Percentiles rank a stretch among this genome's conserved stretches.
These are phyloP conservation scores for Diadegma fenestrale DNA, from an alignment of 2,888 invertebrate genomes.

Conservation along the genomic window DNA sequence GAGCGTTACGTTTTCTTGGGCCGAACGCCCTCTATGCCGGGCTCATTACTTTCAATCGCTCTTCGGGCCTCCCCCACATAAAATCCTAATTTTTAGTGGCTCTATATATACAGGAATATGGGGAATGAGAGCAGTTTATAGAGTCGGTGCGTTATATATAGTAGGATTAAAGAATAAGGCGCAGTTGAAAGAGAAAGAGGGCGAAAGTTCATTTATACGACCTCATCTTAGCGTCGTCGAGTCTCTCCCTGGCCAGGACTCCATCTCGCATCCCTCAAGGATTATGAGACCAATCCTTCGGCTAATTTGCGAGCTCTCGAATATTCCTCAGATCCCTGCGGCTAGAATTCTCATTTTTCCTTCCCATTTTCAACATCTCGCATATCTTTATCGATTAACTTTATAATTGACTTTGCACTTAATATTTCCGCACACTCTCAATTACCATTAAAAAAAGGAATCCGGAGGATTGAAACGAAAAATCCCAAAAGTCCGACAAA, in stretches of 20 bases:
- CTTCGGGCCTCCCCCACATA: conserved; percentile 63
- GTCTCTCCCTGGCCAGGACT: conserved; percentile 66
- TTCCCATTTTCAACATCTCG: not conserved
- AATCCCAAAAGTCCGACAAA: too few species aligned
- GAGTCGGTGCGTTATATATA: conserved; percentile 73
- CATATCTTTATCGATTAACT: not conserved
- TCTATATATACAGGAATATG: conserved; percentile 44
- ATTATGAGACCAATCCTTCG: conserved; percentile 83
- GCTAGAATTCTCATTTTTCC: conserved; percentile 35
- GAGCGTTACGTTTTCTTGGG: conserved; percentile 68
- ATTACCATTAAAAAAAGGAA: not conserved
- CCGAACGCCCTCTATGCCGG: conserved; percentile 71
- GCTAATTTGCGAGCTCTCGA: conserved; percentile 84
- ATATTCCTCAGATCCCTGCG: conserved; percentile 68
- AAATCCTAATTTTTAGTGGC: conserved; percentile 79
- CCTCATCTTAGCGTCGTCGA: conserved; percentile 77
- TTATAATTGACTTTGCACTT: conserved; percentile 12
- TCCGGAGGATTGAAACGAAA: too few species aligned
- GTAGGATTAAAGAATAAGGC: conserved; percentile 83
- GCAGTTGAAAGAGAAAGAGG: conserved; percentile 60
- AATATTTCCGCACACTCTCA: not conserved
- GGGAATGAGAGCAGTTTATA: conserved; percentile 19
- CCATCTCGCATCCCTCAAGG: conserved; percentile 80
- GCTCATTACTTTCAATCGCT: conserved; percentile 84
- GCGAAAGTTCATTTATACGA: conserved; percentile 82